These are phyloP conservation scores for Onychomys leucogaster DNA, from an alignment of 2,797 vertebrate species.

Conservation along the genomic window DNA sequence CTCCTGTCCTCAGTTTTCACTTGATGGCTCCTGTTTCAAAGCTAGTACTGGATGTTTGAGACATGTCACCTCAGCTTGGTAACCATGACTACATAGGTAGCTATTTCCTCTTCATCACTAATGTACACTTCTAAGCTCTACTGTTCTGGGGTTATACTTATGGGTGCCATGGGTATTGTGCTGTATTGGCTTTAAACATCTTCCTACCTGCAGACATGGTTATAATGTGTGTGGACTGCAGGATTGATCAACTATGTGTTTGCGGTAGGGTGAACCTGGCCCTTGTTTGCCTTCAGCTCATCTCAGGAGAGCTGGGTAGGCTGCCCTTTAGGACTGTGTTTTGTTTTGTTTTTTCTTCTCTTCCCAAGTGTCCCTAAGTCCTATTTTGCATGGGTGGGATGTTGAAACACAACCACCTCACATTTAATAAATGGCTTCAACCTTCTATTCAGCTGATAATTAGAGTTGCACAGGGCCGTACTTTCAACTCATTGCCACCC, in stretches of 20 bases:
- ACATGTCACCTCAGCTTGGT: neutral
- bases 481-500: conserved; percentile 22
- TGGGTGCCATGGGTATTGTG: neutral
- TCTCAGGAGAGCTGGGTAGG: neutral
- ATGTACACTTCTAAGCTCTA: neutral
- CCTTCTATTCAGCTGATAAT: neutral
- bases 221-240: neutral
- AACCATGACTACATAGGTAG: neutral
- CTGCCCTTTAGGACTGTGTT: neutral
- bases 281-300: neutral
- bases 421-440: neutral
- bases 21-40: neutral
- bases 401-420: neutral
- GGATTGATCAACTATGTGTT: neutral
- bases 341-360: neutral
- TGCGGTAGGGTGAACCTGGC: neutral
- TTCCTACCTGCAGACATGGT: neutral
- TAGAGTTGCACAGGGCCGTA: neutral
- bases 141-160: neutral
- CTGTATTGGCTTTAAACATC: neutral
- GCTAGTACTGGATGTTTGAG: neutral
- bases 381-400: neutral
- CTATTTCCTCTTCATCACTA: neutral
- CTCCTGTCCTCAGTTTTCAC: neutral
- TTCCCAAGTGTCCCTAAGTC: neutral